Evolutionary conservation across 2,888 invertebrate species (phyloP).

Genomic region (Seladonia tumulorum): DNA sequence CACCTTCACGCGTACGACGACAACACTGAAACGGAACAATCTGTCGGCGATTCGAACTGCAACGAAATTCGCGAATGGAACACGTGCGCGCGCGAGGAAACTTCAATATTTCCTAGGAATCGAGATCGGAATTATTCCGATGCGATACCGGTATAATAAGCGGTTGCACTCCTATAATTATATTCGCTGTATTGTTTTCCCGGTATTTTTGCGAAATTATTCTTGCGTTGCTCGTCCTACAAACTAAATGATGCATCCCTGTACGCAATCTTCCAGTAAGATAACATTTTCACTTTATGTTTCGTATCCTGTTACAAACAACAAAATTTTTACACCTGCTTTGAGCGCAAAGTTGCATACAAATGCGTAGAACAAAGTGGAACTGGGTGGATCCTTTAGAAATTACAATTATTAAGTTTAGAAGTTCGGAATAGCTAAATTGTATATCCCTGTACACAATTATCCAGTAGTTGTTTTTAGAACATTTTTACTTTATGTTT

Average conservation of each 20-base stretch:
- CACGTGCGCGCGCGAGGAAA: not conserved
- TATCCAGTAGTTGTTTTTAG: no score
- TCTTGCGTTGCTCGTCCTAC: not conserved
- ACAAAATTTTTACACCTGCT: not conserved
- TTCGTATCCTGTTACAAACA: not conserved
- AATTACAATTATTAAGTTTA: no score
- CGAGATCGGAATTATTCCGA: not conserved
- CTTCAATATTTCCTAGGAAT: conserved; percentile 1
- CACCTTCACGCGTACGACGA: not conserved
- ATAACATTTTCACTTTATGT: not conserved
- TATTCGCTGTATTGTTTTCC: not conserved
- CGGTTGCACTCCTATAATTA: not conserved
- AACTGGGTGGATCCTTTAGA: not conserved
- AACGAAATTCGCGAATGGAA: conserved; percentile 8
- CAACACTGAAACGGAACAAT: conserved; percentile 20
- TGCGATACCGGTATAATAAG: not conserved
- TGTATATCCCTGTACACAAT: no score
- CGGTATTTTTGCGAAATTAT: not conserved
- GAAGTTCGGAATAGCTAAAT: no score
- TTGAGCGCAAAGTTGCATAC: not conserved
- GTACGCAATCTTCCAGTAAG: not conserved
- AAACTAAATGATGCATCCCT: not conserved
- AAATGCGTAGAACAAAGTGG: not conserved
- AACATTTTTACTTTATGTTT: no score
- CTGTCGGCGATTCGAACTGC: conserved; percentile 1